Evolutionary conservation across 64 coral and sea anemone genomes (phyloP).

Genomic region (Montipora sp.): DNA sequence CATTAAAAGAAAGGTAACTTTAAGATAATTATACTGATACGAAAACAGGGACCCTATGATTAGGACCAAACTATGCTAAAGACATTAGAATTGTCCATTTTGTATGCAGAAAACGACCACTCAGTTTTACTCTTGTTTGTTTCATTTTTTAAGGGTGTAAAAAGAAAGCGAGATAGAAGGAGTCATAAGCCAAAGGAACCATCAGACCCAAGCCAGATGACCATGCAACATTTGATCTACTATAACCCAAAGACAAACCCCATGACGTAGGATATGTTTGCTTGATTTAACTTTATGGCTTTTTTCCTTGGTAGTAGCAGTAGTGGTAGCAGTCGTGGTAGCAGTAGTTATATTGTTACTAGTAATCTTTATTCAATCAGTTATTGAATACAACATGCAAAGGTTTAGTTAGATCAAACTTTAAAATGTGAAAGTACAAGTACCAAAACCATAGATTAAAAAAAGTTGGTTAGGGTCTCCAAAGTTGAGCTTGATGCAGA

Average conservation of each 20-base stretch:
- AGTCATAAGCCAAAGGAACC: constrained; percentile 57
- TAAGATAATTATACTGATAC: too few relatives aligned
- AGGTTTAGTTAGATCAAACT: too few relatives aligned
- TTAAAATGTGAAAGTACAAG: too few relatives aligned
- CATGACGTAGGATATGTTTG: constrained; percentile 52
- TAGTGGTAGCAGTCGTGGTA: too few relatives aligned
- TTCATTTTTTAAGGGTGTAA: constrained; percentile 10
- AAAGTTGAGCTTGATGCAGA: constrained; percentile 87
- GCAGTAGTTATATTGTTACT: too few relatives aligned
- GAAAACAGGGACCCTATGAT: too few relatives aligned
- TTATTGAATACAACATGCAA: too few relatives aligned
- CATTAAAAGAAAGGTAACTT: constrained; percentile 20
- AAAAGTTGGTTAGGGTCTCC: too few relatives aligned
- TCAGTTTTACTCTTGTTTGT: neutral
- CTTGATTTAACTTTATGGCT: neutral
- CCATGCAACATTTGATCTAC: constrained; percentile 70
- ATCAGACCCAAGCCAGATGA: constrained; percentile 68
- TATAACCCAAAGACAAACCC: constrained; percentile 70
- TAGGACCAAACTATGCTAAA: too few relatives aligned
- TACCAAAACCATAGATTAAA: too few relatives aligned
- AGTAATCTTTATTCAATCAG: too few relatives aligned
- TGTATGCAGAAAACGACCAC: neutral
- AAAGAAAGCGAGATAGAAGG: constrained; percentile 32
- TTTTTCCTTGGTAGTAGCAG: neutral
- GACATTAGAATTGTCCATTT: too few relatives aligned